These are phyloP conservation scores for Periplaneta americana DNA, from an alignment of 1,140 invertebrate species.

Conservation along the genomic window DNA sequence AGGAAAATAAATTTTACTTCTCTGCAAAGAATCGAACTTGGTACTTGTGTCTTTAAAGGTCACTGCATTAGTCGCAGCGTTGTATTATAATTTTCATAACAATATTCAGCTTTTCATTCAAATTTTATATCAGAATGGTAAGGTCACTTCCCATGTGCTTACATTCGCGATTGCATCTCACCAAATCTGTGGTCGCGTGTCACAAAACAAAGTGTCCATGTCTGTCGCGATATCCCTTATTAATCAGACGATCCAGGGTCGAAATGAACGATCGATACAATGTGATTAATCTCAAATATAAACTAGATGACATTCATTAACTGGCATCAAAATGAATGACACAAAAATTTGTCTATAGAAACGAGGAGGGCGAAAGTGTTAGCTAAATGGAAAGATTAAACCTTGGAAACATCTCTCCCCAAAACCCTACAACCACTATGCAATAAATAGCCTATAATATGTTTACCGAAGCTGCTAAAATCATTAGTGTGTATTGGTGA, in stretches of 20 bases:
- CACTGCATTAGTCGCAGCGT: too few species aligned
- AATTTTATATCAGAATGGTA: neutral
- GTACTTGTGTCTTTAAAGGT: too few species aligned
- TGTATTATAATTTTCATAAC: too few species aligned
- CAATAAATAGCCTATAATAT: neutral
- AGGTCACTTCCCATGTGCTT: neutral
- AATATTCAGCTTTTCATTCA: neutral
- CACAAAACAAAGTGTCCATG: neutral
- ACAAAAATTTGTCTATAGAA: neutral
- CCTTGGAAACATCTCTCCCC: neutral
- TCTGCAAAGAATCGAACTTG: too few species aligned
- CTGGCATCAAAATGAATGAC: neutral
- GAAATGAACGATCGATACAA: neutral
- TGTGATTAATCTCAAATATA: neutral
- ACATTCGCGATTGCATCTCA: neutral
- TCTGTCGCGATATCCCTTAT: neutral
- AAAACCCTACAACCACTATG: neutral
- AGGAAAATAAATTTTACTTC: too few species aligned
- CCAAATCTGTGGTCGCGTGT: neutral
- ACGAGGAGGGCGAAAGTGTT: neutral
- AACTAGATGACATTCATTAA: neutral
- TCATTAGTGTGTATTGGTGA: neutral
- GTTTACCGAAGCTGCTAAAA: neutral
- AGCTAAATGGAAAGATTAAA: neutral
- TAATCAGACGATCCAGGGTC: neutral